Base-by-base conservation (phyloP, 2,797 vertebrate genomes). In the Sciurus vulgaris region DNA sequence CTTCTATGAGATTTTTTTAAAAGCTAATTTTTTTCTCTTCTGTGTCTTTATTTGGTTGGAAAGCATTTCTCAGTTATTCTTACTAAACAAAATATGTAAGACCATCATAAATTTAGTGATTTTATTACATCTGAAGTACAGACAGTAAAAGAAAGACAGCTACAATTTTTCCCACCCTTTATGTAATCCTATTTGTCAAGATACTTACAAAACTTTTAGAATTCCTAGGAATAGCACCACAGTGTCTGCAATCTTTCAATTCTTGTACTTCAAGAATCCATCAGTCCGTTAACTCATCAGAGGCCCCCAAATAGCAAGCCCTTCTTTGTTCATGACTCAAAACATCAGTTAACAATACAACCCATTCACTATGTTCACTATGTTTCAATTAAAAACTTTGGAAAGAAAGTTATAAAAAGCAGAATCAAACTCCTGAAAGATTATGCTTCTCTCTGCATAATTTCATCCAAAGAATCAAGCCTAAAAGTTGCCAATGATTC, bases 361-460 rank as follows among this genome's bases (percentile, higher is more conserved):
- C 73, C 59, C 1, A 0, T 90, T 97, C 41, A 94, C 88, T 73
- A 93, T 78, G 87, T 89, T 97, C 41, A 94, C 88, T 73, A 93
- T 78, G 87, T 4, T 79, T 78, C 94, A 7, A 87, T 35, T 47
- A 63, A 49, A 22, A 49, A 76, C 9, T 49, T 44, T n/a, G 41
- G 8, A 15, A 49, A 13, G 47, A 56, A 76, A 44, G 11, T 38
- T 33, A 22, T 24, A 17, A 33, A 67, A 67, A 67, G 6, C 7
- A 67, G 33, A 67, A n/a, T 15, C 14, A n/a, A 67, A n/a, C 65
- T 67, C 65, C 30, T 67, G 14, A 33, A n/a, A 67, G 33, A 26
- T 26, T 61, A 61, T 22, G 59, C 59, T 61, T 61, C 24, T 26
- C 22, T 61, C 59, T 61, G 24, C 59, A 61, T 24, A 10, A 61